Evolutionary conservation across 2,797 vertebrate genomes (phyloP).

Genomic region (Ciconia nigra): DNA sequence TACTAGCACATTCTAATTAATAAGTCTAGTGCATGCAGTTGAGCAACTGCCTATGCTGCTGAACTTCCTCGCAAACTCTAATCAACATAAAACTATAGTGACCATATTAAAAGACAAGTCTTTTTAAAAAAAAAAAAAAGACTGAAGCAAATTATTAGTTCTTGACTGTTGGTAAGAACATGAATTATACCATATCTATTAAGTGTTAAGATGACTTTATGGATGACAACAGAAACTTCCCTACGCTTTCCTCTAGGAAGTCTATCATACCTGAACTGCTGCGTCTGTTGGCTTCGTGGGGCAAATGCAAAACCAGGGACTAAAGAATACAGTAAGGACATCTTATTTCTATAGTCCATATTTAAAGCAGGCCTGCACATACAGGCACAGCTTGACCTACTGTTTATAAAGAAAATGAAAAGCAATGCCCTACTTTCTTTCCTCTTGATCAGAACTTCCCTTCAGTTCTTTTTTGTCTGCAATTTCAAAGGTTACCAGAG

Average conservation of each 20-base stretch:
- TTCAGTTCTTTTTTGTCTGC: not conserved
- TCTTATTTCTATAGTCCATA: not conserved
- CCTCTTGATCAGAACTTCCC: not conserved
- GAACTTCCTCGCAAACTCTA: not conserved
- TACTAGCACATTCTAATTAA: not conserved
- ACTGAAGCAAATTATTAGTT: not conserved
- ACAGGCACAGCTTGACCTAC: not conserved
- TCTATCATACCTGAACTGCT: not conserved
- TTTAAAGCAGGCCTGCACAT: not conserved
- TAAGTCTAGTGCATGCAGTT: not conserved
- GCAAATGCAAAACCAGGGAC: not conserved
- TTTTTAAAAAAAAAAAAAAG: not conserved
- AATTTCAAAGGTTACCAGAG: not conserved
- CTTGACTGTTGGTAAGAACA: not conserved
- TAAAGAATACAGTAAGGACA: not conserved
- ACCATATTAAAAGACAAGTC: not conserved
- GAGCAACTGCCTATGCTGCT: not conserved
- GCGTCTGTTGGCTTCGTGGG: not conserved
- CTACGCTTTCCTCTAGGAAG: not conserved
- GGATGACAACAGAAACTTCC: not conserved
- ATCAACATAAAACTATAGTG: not conserved
- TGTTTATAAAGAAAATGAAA: not conserved
- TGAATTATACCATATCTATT: rapidly evolving
- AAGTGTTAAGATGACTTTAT: not conserved
- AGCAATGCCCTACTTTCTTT: not conserved